These are phyloP conservation scores for Tautogolabrus adspersus DNA, from an alignment of 2,113 vertebrate genomes.

Conservation along the genomic window DNA sequence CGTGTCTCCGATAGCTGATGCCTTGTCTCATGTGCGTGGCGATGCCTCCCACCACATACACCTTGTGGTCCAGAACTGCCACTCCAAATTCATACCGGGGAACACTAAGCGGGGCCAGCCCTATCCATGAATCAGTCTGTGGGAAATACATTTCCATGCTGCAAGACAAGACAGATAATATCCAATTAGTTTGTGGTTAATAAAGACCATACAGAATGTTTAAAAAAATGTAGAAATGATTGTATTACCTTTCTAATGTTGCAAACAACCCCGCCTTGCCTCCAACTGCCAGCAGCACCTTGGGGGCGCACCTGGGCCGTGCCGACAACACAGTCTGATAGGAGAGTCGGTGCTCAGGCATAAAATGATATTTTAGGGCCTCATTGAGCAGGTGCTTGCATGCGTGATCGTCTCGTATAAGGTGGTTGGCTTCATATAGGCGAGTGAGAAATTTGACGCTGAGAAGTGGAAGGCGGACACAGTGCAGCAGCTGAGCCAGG, in stretches of 20 bases:
- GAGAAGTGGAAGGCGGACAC: slow-evolving; percentile 94
- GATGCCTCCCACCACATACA: slow-evolving; percentile 96
- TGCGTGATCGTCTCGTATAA: slow-evolving; percentile 96
- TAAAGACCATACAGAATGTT: neutral
- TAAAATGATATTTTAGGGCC: slow-evolving; percentile 98
- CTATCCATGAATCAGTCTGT: slow-evolving; percentile 98
- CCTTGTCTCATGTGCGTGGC: slow-evolving; percentile 94
- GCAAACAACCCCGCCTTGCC: slow-evolving; percentile 98
- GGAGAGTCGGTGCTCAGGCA: slow-evolving; percentile 97
- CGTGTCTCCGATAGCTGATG: slow-evolving; percentile 92
- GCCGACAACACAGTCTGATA: slow-evolving; percentile 94
- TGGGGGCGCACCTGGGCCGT: slow-evolving; percentile 93
- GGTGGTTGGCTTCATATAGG: slow-evolving; percentile 97
- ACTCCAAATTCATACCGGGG: slow-evolving; percentile 96
- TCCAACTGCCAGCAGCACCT: slow-evolving; percentile 96
- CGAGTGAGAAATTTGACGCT: slow-evolving; percentile 98
- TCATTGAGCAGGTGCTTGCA: slow-evolving; percentile 98
- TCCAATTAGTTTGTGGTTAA: neutral
- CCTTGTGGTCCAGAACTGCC: slow-evolving; percentile 94
- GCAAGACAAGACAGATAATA: slow-evolving; percentile 53
- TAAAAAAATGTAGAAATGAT: too few relatives aligned
- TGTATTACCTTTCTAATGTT: slow-evolving; percentile 92
- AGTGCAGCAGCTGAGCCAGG: slow-evolving; percentile 93
- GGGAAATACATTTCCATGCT: slow-evolving; percentile 99
- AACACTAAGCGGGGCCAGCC: slow-evolving; percentile 93